Percentiles rank a stretch among this genome's conserved stretches.
Conservation (phyloP, 2,797 vertebrate species). For the Taeniopygia guttata region DNA sequence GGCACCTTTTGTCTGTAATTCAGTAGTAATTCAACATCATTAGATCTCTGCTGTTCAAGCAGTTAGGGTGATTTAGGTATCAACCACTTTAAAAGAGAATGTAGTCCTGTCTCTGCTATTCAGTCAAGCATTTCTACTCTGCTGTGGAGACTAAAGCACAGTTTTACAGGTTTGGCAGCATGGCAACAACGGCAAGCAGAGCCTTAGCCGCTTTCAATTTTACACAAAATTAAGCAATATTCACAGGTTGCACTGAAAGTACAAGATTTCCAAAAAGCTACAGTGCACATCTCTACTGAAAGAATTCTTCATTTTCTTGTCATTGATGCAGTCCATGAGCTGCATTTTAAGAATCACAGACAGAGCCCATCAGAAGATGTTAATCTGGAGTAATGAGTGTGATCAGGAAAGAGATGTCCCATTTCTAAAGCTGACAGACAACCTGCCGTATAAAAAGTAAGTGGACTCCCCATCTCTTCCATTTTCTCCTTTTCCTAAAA, state of each 20-base stretch:
- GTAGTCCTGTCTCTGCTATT: not conserved
- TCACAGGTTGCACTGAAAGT: not conserved
- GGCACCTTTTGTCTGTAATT: not conserved
- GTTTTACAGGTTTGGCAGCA: not conserved
- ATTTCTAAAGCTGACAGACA: not conserved
- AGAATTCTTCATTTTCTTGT: not conserved
- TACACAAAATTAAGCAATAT: not conserved
- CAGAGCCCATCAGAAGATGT: not conserved
- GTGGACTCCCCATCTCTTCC: not conserved
- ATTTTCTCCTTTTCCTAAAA: not conserved
- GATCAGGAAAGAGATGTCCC: not conserved
- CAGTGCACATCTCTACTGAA: not conserved
- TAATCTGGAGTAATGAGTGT: not conserved
- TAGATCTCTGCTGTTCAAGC: not conserved
- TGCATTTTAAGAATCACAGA: not conserved
- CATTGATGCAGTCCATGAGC: rapidly evolving
- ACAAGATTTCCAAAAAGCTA: not conserved
- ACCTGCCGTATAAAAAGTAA: not conserved
- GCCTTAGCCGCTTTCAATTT: not conserved
- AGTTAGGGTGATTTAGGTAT: not conserved
- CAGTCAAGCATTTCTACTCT: not conserved
- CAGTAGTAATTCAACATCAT: not conserved
- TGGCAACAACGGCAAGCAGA: not conserved
- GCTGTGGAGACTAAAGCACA: not conserved
- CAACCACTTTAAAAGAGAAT: not conserved